These are phyloP conservation scores for Furcifer pardalis DNA, from an alignment of 2,797 vertebrate genomes.

Conservation along the genomic window DNA sequence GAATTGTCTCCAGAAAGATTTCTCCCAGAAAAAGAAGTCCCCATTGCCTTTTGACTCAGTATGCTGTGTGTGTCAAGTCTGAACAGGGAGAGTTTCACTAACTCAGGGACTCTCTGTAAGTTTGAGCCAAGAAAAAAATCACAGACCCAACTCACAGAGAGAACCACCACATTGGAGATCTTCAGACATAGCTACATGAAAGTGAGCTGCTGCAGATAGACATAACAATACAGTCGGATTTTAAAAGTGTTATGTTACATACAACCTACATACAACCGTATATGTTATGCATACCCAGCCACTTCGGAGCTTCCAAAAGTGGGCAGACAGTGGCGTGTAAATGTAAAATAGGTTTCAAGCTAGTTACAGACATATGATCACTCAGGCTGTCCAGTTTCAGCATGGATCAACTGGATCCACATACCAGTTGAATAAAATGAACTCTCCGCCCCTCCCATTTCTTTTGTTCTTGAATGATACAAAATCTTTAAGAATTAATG, in stretches of 20 bases:
- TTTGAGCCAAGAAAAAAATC: no score
- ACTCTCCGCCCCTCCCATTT: not conserved
- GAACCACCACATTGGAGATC: not conserved
- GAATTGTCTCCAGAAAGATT: not conserved
- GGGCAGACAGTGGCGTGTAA: no score
- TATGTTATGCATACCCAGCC: not conserved
- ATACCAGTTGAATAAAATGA: not conserved
- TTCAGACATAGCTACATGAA: no score
- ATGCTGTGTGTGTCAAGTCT: no score
- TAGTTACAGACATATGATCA: not conserved
- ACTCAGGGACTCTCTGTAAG: no score
- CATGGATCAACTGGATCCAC: not conserved
- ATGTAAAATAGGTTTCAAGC: not conserved
- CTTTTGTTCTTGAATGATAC: not conserved
- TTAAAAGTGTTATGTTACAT: no score
- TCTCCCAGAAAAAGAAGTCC: no score
- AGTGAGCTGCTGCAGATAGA: no score
- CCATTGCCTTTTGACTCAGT: no score
- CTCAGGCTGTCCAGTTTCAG: not conserved
- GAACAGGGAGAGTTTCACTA: no score
- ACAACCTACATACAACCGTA: no score
- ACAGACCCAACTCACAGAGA: not conserved
- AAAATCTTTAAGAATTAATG: not conserved
- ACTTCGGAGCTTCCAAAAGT: not conserved
- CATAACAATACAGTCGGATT: no score